Percentiles rank a stretch among this genome's conserved stretches.
phyloP scores from a whole-genome alignment of 1,140 invertebrate species.

The Myzus persicae region DNA sequence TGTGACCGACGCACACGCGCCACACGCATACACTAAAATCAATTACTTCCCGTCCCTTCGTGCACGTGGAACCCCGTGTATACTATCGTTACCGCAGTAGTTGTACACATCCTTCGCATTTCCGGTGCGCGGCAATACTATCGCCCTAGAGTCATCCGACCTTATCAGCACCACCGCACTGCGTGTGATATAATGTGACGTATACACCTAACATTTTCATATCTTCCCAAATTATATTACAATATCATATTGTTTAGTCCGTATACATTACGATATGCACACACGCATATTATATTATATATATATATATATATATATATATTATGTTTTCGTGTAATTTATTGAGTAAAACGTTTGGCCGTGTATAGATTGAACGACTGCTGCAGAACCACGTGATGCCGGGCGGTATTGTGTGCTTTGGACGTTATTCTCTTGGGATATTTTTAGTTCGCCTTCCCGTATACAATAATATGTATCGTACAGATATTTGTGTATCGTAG shows the following conservation, averaged over 20 bases:
- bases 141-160: slow-evolving; percentile 8
- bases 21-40: not conserved
- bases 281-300: too few species aligned
- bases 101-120: slow-evolving; percentile 18
- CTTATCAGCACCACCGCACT: not conserved
- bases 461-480: too few species aligned
- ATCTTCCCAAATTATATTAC: not conserved
- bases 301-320: too few species aligned
- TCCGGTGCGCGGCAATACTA: not conserved
- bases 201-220: not conserved
- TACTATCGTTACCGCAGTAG: too few species aligned
- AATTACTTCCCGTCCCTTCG: slow-evolving; percentile 43
- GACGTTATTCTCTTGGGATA: not conserved
- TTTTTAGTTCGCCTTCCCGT: too few species aligned
- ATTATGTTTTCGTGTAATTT: not conserved
- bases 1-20: not conserved
- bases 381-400: too few species aligned
- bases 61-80: not conserved
- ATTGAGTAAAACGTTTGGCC: not conserved
- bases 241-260: too few species aligned
- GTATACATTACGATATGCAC: too few species aligned
- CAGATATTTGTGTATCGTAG: too few species aligned
- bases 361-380: too few species aligned
- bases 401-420: not conserved
- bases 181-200: not conserved